A percentile compares a stretch with the other conserved stretches of the same genome.
phyloP scores from a whole-genome alignment of 2,113 vertebrate genomes.

The Rhizomys pruinosus region DNA sequence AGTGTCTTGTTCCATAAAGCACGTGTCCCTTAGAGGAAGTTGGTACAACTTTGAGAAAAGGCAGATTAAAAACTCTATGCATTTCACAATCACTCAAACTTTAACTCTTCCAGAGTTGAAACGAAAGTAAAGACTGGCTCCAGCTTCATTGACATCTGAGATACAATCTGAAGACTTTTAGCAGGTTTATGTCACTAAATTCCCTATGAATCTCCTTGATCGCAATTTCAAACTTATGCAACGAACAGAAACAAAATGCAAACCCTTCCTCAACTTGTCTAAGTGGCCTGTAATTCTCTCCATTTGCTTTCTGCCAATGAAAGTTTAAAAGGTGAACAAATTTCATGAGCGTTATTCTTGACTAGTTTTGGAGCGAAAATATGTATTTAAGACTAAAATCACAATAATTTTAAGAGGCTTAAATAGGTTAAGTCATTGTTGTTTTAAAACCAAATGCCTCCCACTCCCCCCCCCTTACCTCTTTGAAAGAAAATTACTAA shows the following conservation, averaged over 20 bases:
- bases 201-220: background rate
- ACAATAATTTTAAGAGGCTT: background rate
- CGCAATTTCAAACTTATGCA: conserved; percentile 15
- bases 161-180: background rate
- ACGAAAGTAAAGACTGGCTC: background rate
- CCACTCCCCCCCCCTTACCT: background rate
- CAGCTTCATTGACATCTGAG: background rate
- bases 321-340: background rate
- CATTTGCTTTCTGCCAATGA: background rate
- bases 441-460: conserved; percentile 53
- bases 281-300: background rate
- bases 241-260: conserved; percentile 39
- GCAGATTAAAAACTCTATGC: conserved; percentile 59
- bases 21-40: conserved; percentile 64
- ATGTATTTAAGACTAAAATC: conserved; percentile 9
- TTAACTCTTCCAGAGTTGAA: background rate
- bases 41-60: conserved; percentile 65
- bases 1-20: background rate
- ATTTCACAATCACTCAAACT: conserved; percentile 67
- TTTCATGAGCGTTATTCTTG: background rate
- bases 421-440: background rate
- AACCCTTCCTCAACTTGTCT: background rate
- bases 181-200: background rate
- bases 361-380: background rate
- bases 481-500: conserved; percentile 25